Evolutionary conservation across 2,113 vertebrate genomes (phyloP), one percentile per base, ranked within the genome.

Genomic region (Ceuthmochares aereus): DNA sequence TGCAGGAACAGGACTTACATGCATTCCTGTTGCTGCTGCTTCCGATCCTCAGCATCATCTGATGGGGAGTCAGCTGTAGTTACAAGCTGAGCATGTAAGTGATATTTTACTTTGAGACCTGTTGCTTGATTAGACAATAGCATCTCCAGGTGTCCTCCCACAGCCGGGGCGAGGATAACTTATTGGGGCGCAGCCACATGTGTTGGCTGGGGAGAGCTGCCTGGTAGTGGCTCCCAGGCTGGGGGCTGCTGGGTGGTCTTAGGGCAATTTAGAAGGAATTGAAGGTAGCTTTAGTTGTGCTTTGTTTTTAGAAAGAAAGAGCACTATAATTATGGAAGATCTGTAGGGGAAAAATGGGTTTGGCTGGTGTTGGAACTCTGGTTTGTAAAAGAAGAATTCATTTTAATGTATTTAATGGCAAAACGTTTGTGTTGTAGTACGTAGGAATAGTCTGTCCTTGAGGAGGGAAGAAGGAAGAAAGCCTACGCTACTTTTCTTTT

Each of bases 161-260:
- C 7, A 55, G 51, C 10, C 0, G 0, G 4, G 20, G 27, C 0
- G 4, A 64, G 15, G 12, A 43, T 22, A 14, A 45, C 66, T 42
- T 7, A 6, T 34, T 4, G 9, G 40, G 19, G 34, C 8, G 2
- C 7, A 3, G 16, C 25, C 23, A 12, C 6, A 1, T 32, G 17
- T 4, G 13, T 40, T 18, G 18, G 27, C 11, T 66, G 47, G 21
- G 18, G 63, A 85, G 16, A 36, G 72, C 32, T 84, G 80, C 26
- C 43, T 85, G 81, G 52, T 62, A 27, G 37, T 56, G 75, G 40
- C 80, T 93, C 43, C 5, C 42, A 62, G 95, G 81, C 91, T 91
- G 86, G 89, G 89, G 93, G 69, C 89, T 93, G 75, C 94, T 89
- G 90, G 84, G 80, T 89, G 52, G 17, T 92, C 45, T 56, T 55